A percentile compares a stretch with the other conserved stretches of the same genome.
Conservation (phyloP, 2,113 vertebrate species). For the Athene cunicularia region DNA sequence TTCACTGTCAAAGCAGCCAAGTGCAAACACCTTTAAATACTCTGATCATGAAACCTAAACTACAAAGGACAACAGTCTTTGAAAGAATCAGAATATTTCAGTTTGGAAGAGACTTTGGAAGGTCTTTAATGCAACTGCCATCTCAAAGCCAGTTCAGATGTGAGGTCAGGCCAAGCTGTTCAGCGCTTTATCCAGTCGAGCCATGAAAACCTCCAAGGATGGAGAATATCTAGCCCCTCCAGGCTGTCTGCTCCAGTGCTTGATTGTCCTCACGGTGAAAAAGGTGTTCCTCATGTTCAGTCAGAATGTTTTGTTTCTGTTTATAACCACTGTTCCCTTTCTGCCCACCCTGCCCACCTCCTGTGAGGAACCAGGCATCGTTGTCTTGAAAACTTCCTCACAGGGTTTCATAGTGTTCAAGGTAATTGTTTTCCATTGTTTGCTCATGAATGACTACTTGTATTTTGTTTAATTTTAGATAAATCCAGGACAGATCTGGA, state of each 20-base stretch:
- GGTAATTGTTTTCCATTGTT: background rate
- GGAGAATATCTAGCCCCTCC: background rate
- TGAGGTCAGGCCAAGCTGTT: background rate
- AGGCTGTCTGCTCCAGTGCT: background rate
- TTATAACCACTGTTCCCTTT: background rate
- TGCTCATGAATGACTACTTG: background rate
- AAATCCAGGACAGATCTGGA: constrained; percentile 96
- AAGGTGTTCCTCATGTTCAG: background rate
- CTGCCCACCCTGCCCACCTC: background rate
- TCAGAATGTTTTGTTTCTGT: background rate
- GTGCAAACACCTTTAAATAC: background rate
- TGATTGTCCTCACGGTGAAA: background rate
- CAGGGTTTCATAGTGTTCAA: background rate
- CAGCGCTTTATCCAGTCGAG: background rate
- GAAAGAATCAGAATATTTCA: background rate
- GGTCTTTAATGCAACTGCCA: background rate
- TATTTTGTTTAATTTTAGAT: constrained; percentile 77
- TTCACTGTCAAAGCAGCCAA: background rate
- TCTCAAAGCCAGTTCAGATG: background rate
- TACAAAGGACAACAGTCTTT: background rate
- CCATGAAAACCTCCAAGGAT: background rate
- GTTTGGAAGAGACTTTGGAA: background rate
- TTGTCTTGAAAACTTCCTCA: background rate
- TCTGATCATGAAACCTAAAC: background rate
- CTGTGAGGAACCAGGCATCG: background rate